Evolutionary conservation across 2,888 invertebrate species (phyloP), one percentile per base, ranked within the genome.

Genomic region (Coelinius sp.): DNA sequence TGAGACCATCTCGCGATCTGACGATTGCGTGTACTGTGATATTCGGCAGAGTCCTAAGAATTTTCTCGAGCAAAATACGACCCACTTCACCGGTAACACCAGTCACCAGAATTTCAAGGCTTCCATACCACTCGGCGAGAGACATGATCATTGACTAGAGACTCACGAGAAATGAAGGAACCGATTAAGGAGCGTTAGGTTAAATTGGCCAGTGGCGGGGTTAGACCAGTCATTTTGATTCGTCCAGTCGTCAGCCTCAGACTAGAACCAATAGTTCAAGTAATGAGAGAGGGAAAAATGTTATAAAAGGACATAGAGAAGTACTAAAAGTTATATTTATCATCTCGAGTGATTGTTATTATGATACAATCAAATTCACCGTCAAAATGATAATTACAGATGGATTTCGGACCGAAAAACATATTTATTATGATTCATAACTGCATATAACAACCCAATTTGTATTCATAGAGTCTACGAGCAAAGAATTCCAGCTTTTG

Each of bases 11-110:
- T 6, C 75, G 71, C 7, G 81, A 77, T 68, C 85, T 76, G 4
- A 85, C 56, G 14, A 86, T 67, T 3, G 70, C 65, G 56, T 83
- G 75, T 12, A 85, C 77, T 41, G 73, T 83, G 1, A 81, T 73
- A 8, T 74, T 44, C 0, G 83, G 82, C n/a, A 75, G 49, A 6
- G 75, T 73, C n/a, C 85, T 77, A 0, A 86, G 75, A n/a, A 86
- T 66, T 74, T 85, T 86, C 69, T 86, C 85, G 17, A 86, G 76
- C 17, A 85, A 65, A 10, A 73, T 76, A 3, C 80, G 77, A 24
- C 85, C 85, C 31, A 85, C 70, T 68, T 84, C 80, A 75, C 85
- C 84, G 49, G 84, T 85, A 17, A 79, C 83, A 68, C 85, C 85
- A 1, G 81, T 84, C 12, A 86, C 69, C 67, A 86, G 81, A n/a